These are phyloP conservation scores for Phania funesta DNA, from an alignment of 2,888 invertebrate species.

Conservation along the genomic window DNA sequence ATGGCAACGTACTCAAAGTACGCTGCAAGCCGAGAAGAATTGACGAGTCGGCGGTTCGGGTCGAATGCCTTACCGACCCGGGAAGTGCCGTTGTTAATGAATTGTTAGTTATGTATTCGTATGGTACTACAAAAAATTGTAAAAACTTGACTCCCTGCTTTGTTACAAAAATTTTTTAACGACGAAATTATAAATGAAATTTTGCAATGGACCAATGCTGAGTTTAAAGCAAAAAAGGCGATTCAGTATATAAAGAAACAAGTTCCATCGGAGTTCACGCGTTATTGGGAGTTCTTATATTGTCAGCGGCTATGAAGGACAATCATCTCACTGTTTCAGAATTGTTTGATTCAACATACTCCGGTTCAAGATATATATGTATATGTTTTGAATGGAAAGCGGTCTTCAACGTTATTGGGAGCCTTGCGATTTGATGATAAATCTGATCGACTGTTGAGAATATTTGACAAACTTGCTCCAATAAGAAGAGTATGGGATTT, in stretches of 20 bases:
- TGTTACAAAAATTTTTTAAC: too few relatives aligned
- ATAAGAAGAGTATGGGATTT: constrained; percentile 21
- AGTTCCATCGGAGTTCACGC: constrained; percentile 45
- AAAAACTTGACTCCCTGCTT: not conserved
- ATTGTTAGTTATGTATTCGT: too few relatives aligned
- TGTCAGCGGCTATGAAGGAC: constrained; percentile 49
- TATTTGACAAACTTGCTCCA: constrained; percentile 45
- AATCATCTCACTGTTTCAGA: constrained; percentile 47
- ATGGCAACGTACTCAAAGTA: too few relatives aligned
- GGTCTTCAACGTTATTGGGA: constrained; percentile 10
- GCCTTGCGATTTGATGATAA: too few relatives aligned
- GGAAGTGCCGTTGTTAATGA: too few relatives aligned
- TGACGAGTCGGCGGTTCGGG: too few relatives aligned
- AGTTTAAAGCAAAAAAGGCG: constrained; percentile 25
- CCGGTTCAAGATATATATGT: constrained; percentile 43
- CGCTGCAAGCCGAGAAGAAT: too few relatives aligned
- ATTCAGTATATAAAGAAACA: constrained; percentile 42
- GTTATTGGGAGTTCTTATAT: constrained; percentile 42
- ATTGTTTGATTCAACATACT: constrained; percentile 52
- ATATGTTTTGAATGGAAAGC: constrained; percentile 42
- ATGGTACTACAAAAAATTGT: not conserved
- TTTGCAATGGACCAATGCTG: constrained; percentile 17
- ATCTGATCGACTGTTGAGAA: too few relatives aligned
- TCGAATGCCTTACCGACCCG: too few relatives aligned
- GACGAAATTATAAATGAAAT: not conserved